Evolutionary conservation across 2,888 invertebrate genomes (phyloP).

Genomic region (Hypsopygia costalis): DNA sequence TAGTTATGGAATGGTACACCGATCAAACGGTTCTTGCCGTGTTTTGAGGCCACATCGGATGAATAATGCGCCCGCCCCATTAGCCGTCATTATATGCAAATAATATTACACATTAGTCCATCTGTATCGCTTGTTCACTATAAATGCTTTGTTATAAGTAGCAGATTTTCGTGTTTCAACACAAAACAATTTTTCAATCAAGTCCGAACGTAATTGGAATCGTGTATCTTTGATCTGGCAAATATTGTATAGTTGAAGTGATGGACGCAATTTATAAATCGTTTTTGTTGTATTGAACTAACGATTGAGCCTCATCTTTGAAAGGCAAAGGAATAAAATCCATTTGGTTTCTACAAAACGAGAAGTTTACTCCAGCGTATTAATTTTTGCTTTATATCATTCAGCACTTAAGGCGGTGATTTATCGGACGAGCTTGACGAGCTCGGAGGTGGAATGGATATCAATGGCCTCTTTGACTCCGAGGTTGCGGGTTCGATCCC

Average conservation of each 20-base stretch:
- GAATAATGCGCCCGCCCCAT: conserved; percentile 65
- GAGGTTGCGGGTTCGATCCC: too few species aligned
- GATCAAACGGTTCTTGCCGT: conserved; percentile 61
- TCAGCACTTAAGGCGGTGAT: too few species aligned
- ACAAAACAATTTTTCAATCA: conserved; percentile 15
- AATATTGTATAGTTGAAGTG: neutral
- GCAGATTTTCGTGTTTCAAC: conserved; percentile 11
- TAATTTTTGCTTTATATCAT: too few species aligned
- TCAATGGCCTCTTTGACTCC: too few species aligned
- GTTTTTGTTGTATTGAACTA: too few species aligned
- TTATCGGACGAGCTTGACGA: too few species aligned
- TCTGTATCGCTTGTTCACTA: conserved; percentile 1
- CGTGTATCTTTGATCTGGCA: neutral
- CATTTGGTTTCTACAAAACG: too few species aligned
- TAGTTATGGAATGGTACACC: conserved; percentile 12
- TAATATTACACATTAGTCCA: conserved; percentile 57
- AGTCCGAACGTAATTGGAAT: conserved; percentile 6
- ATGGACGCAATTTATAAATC: neutral
- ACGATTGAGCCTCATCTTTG: too few species aligned
- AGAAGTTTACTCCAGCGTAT: too few species aligned
- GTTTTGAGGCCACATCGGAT: conserved; percentile 68
- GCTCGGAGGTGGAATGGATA: too few species aligned
- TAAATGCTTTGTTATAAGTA: conserved; percentile 7
- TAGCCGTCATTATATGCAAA: conserved; percentile 79
- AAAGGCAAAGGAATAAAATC: too few species aligned